A percentile compares a stretch with the other conserved stretches of the same genome.
phyloP scores from a whole-genome alignment of 2,113 vertebrate species.

The Tragelaphus imberbis region DNA sequence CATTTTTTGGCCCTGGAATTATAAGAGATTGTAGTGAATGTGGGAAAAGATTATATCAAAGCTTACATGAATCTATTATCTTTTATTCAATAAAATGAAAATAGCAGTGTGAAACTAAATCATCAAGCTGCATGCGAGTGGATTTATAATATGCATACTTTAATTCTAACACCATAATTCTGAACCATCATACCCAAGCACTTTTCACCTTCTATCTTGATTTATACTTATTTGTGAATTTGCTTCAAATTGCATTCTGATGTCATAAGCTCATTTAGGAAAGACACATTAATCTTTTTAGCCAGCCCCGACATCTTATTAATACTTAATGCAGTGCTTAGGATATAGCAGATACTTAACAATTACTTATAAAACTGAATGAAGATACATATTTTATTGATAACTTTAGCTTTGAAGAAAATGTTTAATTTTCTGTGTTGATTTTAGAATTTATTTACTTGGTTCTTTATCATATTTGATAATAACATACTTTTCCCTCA shows the following conservation, averaged over 20 bases:
- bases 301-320: background rate
- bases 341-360: background rate
- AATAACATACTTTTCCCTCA: background rate
- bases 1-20: background rate
- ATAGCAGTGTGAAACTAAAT: background rate
- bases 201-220: background rate
- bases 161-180: background rate
- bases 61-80: background rate
- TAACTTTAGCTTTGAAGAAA: background rate
- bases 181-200: background rate
- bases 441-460: background rate
- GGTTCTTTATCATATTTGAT: background rate
- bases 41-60: background rate
- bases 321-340: background rate
- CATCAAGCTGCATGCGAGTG: background rate
- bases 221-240: background rate
- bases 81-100: slow-evolving; percentile 36
- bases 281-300: background rate
- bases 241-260: background rate
- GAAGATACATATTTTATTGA: background rate
- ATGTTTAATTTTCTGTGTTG: background rate
- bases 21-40: background rate
- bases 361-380: background rate
- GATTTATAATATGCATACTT: background rate
- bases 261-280: background rate